phyloP scores from a whole-genome alignment of 1,140 invertebrate genomes.

The Agraylea sexmaculata region DNA sequence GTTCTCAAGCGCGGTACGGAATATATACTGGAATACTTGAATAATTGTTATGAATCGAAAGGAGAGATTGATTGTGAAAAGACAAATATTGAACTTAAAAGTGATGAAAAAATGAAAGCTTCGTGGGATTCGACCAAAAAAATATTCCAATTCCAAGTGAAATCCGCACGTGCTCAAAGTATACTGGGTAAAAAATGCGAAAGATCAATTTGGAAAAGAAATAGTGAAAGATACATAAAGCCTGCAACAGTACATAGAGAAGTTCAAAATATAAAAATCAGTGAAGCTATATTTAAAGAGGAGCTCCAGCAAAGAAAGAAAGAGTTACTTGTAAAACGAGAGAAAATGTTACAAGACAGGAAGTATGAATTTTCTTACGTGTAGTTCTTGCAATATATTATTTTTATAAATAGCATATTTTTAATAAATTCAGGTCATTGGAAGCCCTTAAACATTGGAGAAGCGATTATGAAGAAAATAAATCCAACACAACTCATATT shows the following conservation, averaged over 20 bases:
- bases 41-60: constrained; percentile 28
- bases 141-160: too few species aligned
- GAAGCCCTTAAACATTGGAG: constrained; percentile 33
- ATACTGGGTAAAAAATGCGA: too few species aligned
- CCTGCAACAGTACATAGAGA: constrained; percentile 19
- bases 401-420: constrained; percentile 6
- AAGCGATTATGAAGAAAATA: constrained; percentile 26
- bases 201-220: constrained; percentile 4
- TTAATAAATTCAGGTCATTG: constrained; percentile 24
- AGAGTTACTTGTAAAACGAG: constrained; percentile 28
- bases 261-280: constrained; percentile 27
- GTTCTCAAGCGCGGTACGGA: constrained; percentile 34
- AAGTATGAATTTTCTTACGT: constrained; percentile 32
- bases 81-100: not conserved
- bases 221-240: constrained; percentile 9
- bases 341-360: constrained; percentile 33
- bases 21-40: constrained; percentile 35
- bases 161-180: too few species aligned
- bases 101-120: constrained; percentile 1
- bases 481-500: constrained; percentile 22
- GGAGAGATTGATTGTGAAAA: not conserved
- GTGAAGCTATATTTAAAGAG: constrained; percentile 27
- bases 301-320: constrained; percentile 30
- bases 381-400: too few species aligned
- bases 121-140: too few species aligned